Evolutionary conservation across 1,140 invertebrate species (phyloP).

Genomic region (Pectinophora gossypiella): DNA sequence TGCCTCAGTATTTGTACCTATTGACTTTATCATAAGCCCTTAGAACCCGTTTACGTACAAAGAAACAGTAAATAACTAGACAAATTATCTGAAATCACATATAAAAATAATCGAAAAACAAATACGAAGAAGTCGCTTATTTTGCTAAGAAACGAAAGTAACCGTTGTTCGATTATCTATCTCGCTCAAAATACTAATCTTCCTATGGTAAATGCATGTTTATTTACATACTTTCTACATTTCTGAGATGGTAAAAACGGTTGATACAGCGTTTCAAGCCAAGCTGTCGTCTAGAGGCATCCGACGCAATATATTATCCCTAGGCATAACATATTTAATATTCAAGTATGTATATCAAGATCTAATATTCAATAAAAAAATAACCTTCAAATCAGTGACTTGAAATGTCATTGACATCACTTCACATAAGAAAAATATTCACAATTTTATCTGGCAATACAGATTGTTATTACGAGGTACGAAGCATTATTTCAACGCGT

Average conservation of each 20-base stretch:
- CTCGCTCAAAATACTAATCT: slow-evolving; percentile 59
- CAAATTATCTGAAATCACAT: slow-evolving; percentile 56
- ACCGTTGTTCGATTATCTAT: slow-evolving; percentile 53
- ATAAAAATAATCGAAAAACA: slow-evolving; percentile 61
- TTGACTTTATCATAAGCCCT: slow-evolving; percentile 49
- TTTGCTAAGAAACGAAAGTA: slow-evolving; percentile 59
- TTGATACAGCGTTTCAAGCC: slow-evolving; percentile 46
- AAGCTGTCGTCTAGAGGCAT: slow-evolving; percentile 42
- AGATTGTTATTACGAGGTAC: slow-evolving; percentile 64
- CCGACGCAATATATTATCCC: slow-evolving; percentile 40
- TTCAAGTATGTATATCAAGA: slow-evolving; percentile 57
- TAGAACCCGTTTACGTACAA: slow-evolving; percentile 68
- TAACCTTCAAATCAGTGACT: slow-evolving; percentile 63
- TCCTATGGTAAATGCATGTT: slow-evolving; percentile 67
- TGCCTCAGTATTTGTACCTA: slow-evolving; percentile 58
- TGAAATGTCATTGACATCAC: slow-evolving; percentile 68
- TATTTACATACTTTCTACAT: slow-evolving; percentile 62
- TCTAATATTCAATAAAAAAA: slow-evolving; percentile 68
- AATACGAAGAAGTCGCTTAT: slow-evolving; percentile 60
- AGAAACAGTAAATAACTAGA: slow-evolving; percentile 61
- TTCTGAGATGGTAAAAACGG: slow-evolving; percentile 45
- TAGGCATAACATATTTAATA: slow-evolving; percentile 48
- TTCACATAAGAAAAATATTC: slow-evolving; percentile 72
- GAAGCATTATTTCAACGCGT: slow-evolving; percentile 42
- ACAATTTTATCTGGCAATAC: slow-evolving; percentile 75